Evolutionary conservation across 1,140 invertebrate genomes (phyloP).

Genomic region (Bradynema listronoti): DNA sequence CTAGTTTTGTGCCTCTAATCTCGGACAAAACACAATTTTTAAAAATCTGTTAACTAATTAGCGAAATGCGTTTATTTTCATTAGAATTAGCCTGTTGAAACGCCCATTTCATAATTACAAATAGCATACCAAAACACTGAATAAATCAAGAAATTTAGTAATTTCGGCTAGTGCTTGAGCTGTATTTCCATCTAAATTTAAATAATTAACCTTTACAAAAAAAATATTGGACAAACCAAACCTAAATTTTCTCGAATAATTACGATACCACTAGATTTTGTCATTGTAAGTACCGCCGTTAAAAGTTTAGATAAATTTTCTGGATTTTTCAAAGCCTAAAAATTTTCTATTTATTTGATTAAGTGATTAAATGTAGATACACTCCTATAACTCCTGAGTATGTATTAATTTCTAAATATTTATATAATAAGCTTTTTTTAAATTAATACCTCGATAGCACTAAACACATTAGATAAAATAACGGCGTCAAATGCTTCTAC

Average conservation of each 20-base stretch:
- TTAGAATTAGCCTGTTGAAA: too few relatives aligned
- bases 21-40: too few relatives aligned
- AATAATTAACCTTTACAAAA: slow-evolving; percentile 6
- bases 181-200: slow-evolving; percentile 14
- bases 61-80: too few relatives aligned
- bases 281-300: slow-evolving; percentile 9
- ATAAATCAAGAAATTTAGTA: slow-evolving; percentile 41
- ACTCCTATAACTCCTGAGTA: too few relatives aligned
- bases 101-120: too few relatives aligned
- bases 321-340: slow-evolving; percentile 18
- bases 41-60: too few relatives aligned
- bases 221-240: slow-evolving; percentile 15
- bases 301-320: slow-evolving; percentile 26
- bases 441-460: slow-evolving; percentile 8
- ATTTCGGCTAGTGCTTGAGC: slow-evolving; percentile 31
- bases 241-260: slow-evolving; percentile 39
- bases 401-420: too few relatives aligned
- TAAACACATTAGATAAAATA: slow-evolving; percentile 32
- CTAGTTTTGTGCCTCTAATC: too few relatives aligned
- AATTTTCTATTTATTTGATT: slow-evolving; percentile 5
- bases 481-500: slow-evolving; percentile 16
- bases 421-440: not conserved
- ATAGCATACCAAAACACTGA: too few relatives aligned
- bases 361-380: too few relatives aligned
- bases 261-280: slow-evolving; percentile 20